Conservation (phyloP, 1,140 invertebrate genomes). For the Schlechtendalia chinensis region DNA sequence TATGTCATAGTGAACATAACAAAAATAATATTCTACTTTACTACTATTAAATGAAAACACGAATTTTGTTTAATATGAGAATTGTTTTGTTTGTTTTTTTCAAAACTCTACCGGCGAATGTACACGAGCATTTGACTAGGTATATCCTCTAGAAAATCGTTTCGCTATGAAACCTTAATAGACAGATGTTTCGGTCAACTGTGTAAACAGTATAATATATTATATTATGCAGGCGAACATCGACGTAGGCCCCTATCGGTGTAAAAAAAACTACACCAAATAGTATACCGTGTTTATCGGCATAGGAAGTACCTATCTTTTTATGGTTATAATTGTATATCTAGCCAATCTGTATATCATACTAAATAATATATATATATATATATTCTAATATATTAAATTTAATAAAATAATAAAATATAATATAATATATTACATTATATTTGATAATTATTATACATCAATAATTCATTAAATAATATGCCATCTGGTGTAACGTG, state of each 20-base stretch:
- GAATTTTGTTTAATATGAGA: too few species aligned
- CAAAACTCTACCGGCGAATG: neutral
- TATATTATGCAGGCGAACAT: conserved; percentile 44
- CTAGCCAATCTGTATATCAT: too few species aligned
- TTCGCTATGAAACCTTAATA: conserved; percentile 7
- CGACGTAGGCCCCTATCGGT: conserved; percentile 29
- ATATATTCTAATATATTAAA: too few species aligned
- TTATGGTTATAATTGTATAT: neutral
- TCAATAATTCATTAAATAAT: too few species aligned
- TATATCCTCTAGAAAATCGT: conserved; percentile 16
- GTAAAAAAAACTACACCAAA: conserved; percentile 13
- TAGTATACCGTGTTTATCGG: conserved; percentile 25
- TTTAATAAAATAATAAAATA: too few species aligned
- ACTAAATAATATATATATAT: too few species aligned
- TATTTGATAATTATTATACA: too few species aligned
- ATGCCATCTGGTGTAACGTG: too few species aligned
- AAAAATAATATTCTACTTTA: too few species aligned
- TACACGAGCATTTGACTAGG: neutral
- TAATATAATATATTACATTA: too few species aligned
- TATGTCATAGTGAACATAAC: too few species aligned
- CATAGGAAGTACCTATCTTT: conserved; percentile 30
- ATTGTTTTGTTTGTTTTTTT: neutral
- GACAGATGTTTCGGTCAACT: conserved; percentile 51
- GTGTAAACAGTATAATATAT: conserved; percentile 39
- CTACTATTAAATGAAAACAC: too few species aligned